Base-by-base conservation (phyloP, 37 sponge, comb jelly and placozoan species). In the Cliona cf. orientalis region DNA sequence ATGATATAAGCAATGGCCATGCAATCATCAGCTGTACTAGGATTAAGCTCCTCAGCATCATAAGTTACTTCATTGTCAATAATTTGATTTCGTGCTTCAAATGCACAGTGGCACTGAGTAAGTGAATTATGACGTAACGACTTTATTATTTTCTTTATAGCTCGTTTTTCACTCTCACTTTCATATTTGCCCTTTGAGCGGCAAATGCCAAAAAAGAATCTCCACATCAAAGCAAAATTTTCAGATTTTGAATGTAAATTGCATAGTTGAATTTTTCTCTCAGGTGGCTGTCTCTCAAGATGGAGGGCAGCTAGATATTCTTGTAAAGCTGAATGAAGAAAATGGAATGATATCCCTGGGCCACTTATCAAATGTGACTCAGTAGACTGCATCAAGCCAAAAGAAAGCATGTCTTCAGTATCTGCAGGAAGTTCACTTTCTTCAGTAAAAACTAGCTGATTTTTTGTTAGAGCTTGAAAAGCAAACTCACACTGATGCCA, bases 191-290 rank as follows among this genome's bases (percentile, higher is more conserved):
- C n/a, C n/a, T n/a, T n/a, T n/a, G n/a, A n/a, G n/a, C n/a, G n/a
- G n/a, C n/a, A n/a, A n/a, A n/a, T n/a, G n/a, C 55, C 55, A 49
- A 49, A 49, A 49, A 49, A 49, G 55, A 49, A 49, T 17, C 55
- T 49, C 55, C 55, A 49, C 17, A 49, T 17, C 55, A 49, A 19
- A 17, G 55, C 11, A 49, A 49, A 49, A 11, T 49, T 11, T 19
- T 11, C 17, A 49, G 55, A 11, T 49, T 11, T 19, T 19, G 14
- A 11, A 49, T 49, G 17, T 17, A 49, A 11, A 49, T 17, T 49
- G 55, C 55, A 49, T 11, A 49, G 55, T 49, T 11, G 11, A 19
- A 49, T 49, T 17, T 49, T 11, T 49, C 55, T 49, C 14, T 19
- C 14, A 11, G 17, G 14, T 11, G 55, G 55, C 17, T 19, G 55